Conservation (phyloP, 2,797 vertebrate species). For the Lutjanus argentimaculatus region DNA sequence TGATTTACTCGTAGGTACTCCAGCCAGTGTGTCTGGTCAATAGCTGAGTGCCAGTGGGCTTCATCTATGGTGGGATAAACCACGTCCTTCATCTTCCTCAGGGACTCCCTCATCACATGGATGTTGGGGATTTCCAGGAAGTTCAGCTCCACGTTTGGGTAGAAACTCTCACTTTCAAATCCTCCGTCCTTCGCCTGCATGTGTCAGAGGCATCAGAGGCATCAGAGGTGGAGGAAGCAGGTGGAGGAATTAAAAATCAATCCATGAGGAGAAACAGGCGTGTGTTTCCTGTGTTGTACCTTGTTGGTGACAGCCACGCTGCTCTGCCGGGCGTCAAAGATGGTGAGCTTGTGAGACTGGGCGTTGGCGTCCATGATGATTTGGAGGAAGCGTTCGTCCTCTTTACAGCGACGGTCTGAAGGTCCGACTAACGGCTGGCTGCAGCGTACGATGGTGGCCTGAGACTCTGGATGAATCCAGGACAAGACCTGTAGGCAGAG, state of each 20-base stretch:
- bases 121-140: slow-evolving; percentile 98
- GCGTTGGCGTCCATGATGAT: slow-evolving; percentile 98
- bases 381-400: slow-evolving; percentile 95
- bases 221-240: neutral
- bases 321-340: slow-evolving; percentile 96
- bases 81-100: slow-evolving; percentile 94
- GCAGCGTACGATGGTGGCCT: slow-evolving; percentile 94
- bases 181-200: slow-evolving; percentile 94
- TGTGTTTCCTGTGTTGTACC: slow-evolving; percentile 74
- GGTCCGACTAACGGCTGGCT: slow-evolving; percentile 95
- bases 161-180: slow-evolving; percentile 93
- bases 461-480: slow-evolving; percentile 98
- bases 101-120: slow-evolving; percentile 96
- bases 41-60: slow-evolving; percentile 91
- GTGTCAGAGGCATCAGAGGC: neutral
- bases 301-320: slow-evolving; percentile 94
- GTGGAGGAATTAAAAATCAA: fast-evolving
- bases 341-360: slow-evolving; percentile 95
- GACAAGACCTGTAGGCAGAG: slow-evolving; percentile 89
- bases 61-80: slow-evolving; percentile 96
- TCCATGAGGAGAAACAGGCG: neutral
- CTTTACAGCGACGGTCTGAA: slow-evolving; percentile 94
- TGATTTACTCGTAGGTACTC: slow-evolving; percentile 87
- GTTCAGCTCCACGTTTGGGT: slow-evolving; percentile 92
- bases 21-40: slow-evolving; percentile 96